Conservation (phyloP, 2,797 vertebrate species). For the Anguilla obscura region DNA sequence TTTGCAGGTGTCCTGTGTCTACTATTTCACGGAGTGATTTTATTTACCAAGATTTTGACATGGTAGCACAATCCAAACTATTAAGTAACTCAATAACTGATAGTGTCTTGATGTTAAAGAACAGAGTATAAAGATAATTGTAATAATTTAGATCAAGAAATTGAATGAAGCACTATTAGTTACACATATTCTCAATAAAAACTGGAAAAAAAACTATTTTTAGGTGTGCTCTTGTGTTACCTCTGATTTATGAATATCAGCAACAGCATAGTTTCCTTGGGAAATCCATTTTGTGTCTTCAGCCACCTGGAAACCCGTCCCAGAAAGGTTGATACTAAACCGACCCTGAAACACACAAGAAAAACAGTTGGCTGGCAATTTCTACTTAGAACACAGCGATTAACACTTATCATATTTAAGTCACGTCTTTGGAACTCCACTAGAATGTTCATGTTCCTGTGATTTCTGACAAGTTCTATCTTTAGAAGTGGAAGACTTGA, state of each 20-base stretch:
- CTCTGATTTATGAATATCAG: slow-evolving; percentile 84
- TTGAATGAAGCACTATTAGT: no score
- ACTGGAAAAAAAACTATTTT: background rate
- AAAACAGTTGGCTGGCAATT: background rate
- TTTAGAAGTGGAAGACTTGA: background rate
- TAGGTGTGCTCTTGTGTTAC: slow-evolving; percentile 61
- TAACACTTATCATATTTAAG: background rate
- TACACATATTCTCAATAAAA: no score
- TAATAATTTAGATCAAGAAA: no score
- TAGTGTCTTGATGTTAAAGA: no score
- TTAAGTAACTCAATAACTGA: no score
- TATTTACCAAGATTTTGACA: no score
- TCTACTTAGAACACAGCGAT: background rate
- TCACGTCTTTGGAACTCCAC: background rate
- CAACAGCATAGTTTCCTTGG: slow-evolving; percentile 88
- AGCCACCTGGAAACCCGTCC: slow-evolving; percentile 83
- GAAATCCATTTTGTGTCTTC: slow-evolving; percentile 84
- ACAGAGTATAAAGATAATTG: no score
- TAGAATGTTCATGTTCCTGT: background rate
- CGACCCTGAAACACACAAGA: slow-evolving; percentile 76
- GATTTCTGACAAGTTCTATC: background rate
- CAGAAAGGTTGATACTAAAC: slow-evolving; percentile 88
- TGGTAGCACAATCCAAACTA: no score
- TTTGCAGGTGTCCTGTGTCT: no score
- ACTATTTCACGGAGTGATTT: no score